Evolutionary conservation across 2,888 invertebrate genomes (phyloP), one percentile per base, ranked within the genome.

Genomic region (Lymantria monacha): DNA sequence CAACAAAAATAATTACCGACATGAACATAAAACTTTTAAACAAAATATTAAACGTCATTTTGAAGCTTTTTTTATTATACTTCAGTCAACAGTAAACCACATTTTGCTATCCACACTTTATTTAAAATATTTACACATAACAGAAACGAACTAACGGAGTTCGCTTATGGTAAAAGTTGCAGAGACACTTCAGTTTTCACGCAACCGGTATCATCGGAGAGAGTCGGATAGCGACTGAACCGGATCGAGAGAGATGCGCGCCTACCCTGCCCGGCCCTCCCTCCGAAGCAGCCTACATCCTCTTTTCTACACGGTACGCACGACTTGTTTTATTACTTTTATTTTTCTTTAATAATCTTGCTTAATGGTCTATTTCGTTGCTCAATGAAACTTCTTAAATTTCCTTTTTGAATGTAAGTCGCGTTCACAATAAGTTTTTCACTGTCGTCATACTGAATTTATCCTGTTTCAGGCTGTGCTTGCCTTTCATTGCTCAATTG

Each of bases 271-370:
- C 74, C 79, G 53, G 54, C 66, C 79, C 75, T 69, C 79, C 79
- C 78, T 72, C 60, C 52, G 59, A 9, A 42, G 48, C 65, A 53
- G 65, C 69, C 69, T 69, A 69, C 68, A 74, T 74, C 71, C 75
- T 76, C 76, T 77, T 72, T 75, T 73, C 71, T 75, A 76, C 79
- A 79, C 72, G 78, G 76, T 81, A 80, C 80, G 80, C 79, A 85
- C 83, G 81, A 81, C 82, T 86, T 82, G 75, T 85, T 87, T 86
- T 83, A 87, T 85, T 85, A 81, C 83, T 85, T 85, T 85, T 86
- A 85, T 87, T 84, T 87, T 87, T 86, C 83, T 86, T 87, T 84
- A 87, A 87, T 87, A 85, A 85, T 85, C 81, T 80, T 83, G 79
- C 83, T 80, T 83, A 83, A 85, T 85, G 81, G 82, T 82, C 79